Conservation (phyloP, 2,888 invertebrate genomes). For the Prionchulus punctatus region DNA sequence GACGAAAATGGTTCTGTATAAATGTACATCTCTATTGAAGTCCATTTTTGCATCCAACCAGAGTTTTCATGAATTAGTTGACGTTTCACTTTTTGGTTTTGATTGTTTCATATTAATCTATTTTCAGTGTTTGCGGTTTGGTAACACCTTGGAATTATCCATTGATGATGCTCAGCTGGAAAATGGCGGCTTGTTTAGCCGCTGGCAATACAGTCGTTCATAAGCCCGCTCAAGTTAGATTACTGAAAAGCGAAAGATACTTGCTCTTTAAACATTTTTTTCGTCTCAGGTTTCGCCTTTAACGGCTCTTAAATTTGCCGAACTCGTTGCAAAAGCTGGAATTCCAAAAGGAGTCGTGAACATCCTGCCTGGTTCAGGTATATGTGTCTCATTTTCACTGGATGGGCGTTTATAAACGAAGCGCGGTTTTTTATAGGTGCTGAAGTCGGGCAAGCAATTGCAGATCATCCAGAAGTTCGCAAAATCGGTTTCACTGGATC, state of each 20-base stretch:
- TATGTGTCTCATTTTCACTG: background rate
- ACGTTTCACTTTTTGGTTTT: background rate
- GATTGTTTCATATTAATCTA: background rate
- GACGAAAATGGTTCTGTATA: no score
- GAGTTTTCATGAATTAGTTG: background rate
- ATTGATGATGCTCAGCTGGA: slow-evolving; percentile 96
- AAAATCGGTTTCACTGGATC: slow-evolving; percentile 94
- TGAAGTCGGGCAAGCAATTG: slow-evolving; percentile 62
- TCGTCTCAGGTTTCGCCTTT: slow-evolving; percentile 53
- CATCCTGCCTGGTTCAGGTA: slow-evolving; percentile 64
- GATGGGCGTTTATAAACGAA: background rate
- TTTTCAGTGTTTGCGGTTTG: slow-evolving; percentile 62
- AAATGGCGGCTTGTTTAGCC: slow-evolving; percentile 90
- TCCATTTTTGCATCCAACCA: background rate
- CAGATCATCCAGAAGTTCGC: slow-evolving; percentile 63
- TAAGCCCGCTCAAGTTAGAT: slow-evolving; percentile 59
- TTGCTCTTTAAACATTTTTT: background rate
- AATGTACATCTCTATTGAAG: no score
- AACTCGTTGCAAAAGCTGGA: slow-evolving; percentile 70
- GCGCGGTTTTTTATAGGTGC: slow-evolving; percentile 1
- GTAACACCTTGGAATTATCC: slow-evolving; percentile 97
- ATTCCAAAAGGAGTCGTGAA: slow-evolving; percentile 88
- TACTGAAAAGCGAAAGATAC: background rate
- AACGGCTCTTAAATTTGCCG: slow-evolving; percentile 85
- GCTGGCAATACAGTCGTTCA: slow-evolving; percentile 90